These are phyloP conservation scores for Archips xylosteana DNA, from an alignment of 2,888 invertebrate genomes.

Conservation along the genomic window DNA sequence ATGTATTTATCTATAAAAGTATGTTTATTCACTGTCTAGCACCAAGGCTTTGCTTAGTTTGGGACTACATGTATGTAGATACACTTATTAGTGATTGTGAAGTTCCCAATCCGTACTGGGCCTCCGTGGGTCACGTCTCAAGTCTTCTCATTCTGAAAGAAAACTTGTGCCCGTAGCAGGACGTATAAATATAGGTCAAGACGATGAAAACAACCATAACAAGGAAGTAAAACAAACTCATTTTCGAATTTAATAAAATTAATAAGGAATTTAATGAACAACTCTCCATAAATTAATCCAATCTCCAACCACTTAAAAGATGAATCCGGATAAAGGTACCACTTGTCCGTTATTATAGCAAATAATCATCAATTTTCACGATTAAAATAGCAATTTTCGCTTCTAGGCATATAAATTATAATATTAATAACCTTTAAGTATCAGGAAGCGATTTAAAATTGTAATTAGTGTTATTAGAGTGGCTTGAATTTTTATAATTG, in stretches of 20 bases:
- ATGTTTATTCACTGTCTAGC: too few species aligned
- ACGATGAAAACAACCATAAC: background rate
- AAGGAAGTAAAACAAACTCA: background rate
- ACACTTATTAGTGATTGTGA: too few species aligned
- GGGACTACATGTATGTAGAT: too few species aligned
- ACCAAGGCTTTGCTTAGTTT: too few species aligned
- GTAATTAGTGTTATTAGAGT: constrained; percentile 10
- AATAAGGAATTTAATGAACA: constrained; percentile 5
- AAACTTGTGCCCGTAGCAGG: too few species aligned
- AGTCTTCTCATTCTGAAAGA: too few species aligned
- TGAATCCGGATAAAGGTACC: constrained; percentile 15
- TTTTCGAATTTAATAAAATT: background rate
- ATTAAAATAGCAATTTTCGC: constrained; percentile 58
- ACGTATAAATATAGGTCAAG: too few species aligned
- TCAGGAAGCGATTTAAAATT: constrained; percentile 3
- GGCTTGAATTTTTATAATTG: constrained; percentile 3
- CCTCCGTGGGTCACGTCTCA: too few species aligned
- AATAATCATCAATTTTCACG: constrained; percentile 63
- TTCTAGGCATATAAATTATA: constrained; percentile 47
- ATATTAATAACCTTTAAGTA: constrained; percentile 27
- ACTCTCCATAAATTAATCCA: constrained; percentile 13
- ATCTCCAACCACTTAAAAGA: constrained; percentile 12
- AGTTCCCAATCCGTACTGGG: too few species aligned
- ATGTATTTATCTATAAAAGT: too few species aligned
- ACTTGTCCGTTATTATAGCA: constrained; percentile 61